Evolutionary conservation across 2,797 vertebrate genomes (phyloP).

Genomic region (Centropyge bicolor): DNA sequence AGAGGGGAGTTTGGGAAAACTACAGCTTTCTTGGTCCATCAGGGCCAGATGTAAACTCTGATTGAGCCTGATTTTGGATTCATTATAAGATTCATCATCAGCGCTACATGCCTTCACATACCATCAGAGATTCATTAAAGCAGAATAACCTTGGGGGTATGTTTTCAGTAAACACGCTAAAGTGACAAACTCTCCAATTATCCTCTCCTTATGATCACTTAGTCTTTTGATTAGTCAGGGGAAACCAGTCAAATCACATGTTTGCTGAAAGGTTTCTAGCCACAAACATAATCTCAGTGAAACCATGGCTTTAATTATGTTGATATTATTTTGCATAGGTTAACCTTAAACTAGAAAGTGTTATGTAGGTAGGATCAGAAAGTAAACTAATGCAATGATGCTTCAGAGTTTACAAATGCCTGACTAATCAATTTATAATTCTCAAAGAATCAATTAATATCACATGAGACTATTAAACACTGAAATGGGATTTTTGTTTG

Average conservation of each 20-base stretch:
- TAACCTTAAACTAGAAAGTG: not conserved
- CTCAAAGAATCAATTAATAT: not conserved
- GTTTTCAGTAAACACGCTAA: constrained; percentile 33
- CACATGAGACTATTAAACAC: not conserved
- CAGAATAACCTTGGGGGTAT: constrained; percentile 25
- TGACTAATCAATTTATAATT: not conserved
- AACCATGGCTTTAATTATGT: no score
- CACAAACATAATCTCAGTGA: no score
- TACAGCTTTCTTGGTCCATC: constrained; percentile 25
- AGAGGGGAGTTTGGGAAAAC: not conserved
- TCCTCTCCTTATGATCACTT: constrained; percentile 40
- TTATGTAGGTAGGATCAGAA: not conserved
- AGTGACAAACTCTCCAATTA: constrained; percentile 33
- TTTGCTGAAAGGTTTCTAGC: not conserved
- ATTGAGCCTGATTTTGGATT: constrained; percentile 18
- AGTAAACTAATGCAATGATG: not conserved
- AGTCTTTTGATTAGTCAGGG: constrained; percentile 39
- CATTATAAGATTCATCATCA: not conserved
- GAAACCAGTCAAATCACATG: constrained; percentile 1
- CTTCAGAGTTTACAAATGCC: not conserved
- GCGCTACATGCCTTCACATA: not conserved
- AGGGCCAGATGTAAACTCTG: constrained; percentile 20
- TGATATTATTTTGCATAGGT: no score
- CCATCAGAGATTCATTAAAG: constrained; percentile 23
- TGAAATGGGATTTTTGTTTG: not conserved